phyloP scores from a whole-genome alignment of 2,888 invertebrate species.

The Gasteruption jaculator region DNA sequence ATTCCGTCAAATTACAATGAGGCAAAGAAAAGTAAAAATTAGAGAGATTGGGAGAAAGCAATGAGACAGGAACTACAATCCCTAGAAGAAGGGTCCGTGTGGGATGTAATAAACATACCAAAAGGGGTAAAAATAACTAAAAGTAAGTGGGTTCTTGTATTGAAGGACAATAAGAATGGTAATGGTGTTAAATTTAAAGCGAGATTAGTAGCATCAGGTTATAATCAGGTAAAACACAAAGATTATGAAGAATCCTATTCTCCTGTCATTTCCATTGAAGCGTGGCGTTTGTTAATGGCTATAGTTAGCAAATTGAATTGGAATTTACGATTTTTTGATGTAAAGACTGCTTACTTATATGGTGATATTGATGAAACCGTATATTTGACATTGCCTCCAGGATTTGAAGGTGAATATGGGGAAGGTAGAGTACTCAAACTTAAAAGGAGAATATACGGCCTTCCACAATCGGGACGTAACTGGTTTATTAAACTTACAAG shows the following conservation, averaged over 20 bases:
- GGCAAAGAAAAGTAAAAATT: not conserved
- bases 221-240: constrained; percentile 4
- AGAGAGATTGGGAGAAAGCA: not conserved
- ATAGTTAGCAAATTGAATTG: not conserved
- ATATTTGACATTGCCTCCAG: not conserved
- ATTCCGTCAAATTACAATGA: not conserved
- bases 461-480: not conserved
- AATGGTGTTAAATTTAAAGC: constrained; percentile 2
- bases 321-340: constrained; percentile 1
- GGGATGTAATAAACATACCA: not conserved
- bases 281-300: not conserved
- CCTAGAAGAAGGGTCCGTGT: not conserved
- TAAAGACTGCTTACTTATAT: not conserved
- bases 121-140: not conserved
- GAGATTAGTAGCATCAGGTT: constrained; percentile 2
- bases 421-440: not conserved
- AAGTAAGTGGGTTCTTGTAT: constrained; percentile 11
- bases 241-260: constrained; percentile 6
- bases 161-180: not conserved
- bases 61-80: not conserved
- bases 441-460: not conserved
- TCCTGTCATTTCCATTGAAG: constrained; percentile 4
- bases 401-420: not conserved
- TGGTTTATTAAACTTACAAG: not conserved
- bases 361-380: not conserved